Conservation (phyloP, 2,113 vertebrate genomes). For the Chloebia gouldiae region DNA sequence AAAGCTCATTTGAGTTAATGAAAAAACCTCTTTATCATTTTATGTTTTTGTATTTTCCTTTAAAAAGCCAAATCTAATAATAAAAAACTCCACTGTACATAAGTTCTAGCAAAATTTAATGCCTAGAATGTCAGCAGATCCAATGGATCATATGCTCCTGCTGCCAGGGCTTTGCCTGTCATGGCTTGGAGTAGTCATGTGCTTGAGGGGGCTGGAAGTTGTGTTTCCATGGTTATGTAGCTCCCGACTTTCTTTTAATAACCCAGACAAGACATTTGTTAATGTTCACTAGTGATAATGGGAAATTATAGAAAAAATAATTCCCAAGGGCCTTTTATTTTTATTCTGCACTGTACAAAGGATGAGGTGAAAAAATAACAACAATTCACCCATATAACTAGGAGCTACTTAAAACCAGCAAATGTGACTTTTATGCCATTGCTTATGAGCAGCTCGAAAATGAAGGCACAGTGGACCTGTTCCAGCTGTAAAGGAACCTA, state of each 20-base stretch:
- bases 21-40: background rate
- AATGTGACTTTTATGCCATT: background rate
- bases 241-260: constrained; percentile 53
- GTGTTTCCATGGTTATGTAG: constrained; percentile 55
- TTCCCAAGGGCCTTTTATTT: background rate
- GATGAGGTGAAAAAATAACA: background rate
- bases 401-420: background rate
- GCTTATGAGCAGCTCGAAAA: background rate
- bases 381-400: background rate
- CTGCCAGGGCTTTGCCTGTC: background rate
- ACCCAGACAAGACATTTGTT: constrained; percentile 33
- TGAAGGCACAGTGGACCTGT: background rate
- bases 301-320: background rate
- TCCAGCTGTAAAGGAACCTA: background rate
- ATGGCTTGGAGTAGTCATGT: constrained; percentile 1
- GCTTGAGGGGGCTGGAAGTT: constrained; percentile 36
- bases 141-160: background rate
- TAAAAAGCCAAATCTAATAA: background rate
- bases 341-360: background rate
- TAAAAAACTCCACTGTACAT: background rate
- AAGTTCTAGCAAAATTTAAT: background rate
- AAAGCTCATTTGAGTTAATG: background rate
- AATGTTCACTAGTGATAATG: constrained; percentile 14
- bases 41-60: background rate
- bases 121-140: background rate